A percentile compares a stretch with the other conserved stretches of the same genome.
Evolutionary conservation across 2,888 invertebrate species (phyloP).

Genomic region (Trachelus iudaicus): DNA sequence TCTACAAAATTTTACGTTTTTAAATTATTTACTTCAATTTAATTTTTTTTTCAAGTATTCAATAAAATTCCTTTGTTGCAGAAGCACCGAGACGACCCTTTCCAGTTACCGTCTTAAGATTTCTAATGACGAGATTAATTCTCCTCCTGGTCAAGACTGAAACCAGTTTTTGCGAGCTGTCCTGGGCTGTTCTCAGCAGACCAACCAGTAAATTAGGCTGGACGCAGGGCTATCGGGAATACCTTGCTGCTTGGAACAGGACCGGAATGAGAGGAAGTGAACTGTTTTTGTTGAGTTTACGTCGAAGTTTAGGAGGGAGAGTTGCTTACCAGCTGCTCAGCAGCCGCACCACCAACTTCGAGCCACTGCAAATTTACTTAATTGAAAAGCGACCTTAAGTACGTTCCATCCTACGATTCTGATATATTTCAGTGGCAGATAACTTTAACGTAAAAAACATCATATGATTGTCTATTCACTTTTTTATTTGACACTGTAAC

Average conservation of each 20-base stretch:
- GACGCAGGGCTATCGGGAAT: conserved; percentile 12
- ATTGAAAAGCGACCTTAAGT: conserved; percentile 29
- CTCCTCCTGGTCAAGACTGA: neutral
- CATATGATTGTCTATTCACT: too few relatives aligned
- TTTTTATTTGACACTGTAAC: too few relatives aligned
- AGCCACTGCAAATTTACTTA: conserved; percentile 38
- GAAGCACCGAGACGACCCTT: neutral
- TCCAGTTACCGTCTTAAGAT: neutral
- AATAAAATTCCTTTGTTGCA: neutral
- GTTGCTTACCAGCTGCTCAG: conserved; percentile 14
- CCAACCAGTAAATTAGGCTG: conserved; percentile 16
- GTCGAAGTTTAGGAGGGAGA: conserved; percentile 26
- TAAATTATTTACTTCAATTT: neutral
- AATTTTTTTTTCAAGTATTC: neutral
- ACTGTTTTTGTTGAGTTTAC: conserved; percentile 34
- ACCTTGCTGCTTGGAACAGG: neutral
- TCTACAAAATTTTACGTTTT: neutral
- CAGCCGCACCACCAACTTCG: conserved; percentile 15
- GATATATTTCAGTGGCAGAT: neutral
- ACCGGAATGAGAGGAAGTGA: conserved; percentile 23
- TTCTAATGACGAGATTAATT: neutral
- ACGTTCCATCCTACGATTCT: neutral
- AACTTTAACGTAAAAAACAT: neutral
- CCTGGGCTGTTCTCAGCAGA: neutral
- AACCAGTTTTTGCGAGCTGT: neutral